A percentile compares a stretch with the other conserved stretches of the same genome.
Conservation (phyloP, 2,113 vertebrate species). For the Otocyon megalotis region DNA sequence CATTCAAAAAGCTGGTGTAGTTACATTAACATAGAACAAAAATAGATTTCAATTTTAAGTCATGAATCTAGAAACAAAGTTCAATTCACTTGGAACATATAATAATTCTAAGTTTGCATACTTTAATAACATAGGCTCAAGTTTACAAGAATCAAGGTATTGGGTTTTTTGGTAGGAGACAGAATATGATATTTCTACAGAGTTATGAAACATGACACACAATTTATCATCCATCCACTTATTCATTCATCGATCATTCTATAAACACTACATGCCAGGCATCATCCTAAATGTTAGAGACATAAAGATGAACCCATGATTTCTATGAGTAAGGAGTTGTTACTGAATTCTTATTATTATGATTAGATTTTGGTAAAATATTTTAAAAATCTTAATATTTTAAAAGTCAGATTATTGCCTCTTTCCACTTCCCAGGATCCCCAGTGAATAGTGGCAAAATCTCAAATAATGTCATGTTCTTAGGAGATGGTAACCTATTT, state of each 20-base stretch:
- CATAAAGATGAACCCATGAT: background rate
- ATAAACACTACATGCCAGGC: background rate
- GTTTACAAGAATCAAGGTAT: background rate
- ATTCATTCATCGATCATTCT: background rate
- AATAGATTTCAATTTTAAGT: background rate
- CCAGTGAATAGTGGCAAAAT: background rate
- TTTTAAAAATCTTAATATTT: background rate
- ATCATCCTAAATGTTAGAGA: background rate
- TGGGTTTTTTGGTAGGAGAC: background rate
- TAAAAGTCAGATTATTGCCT: background rate
- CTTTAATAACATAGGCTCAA: background rate
- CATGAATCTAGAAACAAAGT: conserved; percentile 2
- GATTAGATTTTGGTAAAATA: background rate
- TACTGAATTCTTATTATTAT: background rate
- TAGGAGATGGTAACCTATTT: background rate
- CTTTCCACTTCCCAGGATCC: background rate
- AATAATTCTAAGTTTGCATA: background rate
- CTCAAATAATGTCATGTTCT: background rate
- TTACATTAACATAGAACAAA: background rate
- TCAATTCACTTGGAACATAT: background rate
- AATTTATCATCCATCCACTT: background rate
- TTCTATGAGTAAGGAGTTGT: background rate
- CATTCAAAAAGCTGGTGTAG: background rate
- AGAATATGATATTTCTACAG: background rate
- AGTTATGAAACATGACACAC: conserved; percentile 19